Base-by-base conservation (phyloP, 2,797 vertebrate genomes). In the Tiaroga cobitis region DNA sequence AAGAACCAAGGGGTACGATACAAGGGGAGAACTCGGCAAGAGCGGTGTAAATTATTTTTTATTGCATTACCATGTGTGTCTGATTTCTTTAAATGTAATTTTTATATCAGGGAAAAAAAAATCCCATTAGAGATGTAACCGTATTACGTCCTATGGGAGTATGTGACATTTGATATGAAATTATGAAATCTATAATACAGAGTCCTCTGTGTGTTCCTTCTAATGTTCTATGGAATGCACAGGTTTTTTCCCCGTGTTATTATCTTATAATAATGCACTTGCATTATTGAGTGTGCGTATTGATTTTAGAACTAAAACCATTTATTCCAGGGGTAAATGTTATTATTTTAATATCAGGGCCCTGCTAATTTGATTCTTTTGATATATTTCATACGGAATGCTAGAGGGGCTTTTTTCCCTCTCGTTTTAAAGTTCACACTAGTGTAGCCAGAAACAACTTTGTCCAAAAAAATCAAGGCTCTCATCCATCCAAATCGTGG, bases 81-180 rank as follows among this genome's bases (percentile, higher is more conserved):
- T 88, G 88, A 89, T 80, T 76, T 81, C 73, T 79, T 80, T 76
- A 86, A 85, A 85, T 78, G 79, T 87, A 88, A 80, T 88, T 90
- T 80, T 85, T 90, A 86, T 87, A 89, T 90, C 87, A 39, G 78
- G 79, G 26, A 41, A 73, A 85, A 91, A 91, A 81, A 92, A 89
- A 87, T 86, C 65, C 84, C 82, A 93, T 94, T 94, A 94, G 90
- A 90, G 89, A 85, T 91, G 81, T 92, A 94, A 94, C 92, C 91
- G 90, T 88, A 94, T 95, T 94, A 94, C 91, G 87, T 92, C 90
- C 91, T 92, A 88, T 93, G 92, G 93, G 93, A 94, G 92, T 92
- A 91, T 92, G 92, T 95, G 95, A 94, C 95, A 96, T 95, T 96
- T 95, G 89, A 94, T 93, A 95, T 93, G 90, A 94, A 94, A 94